These are phyloP conservation scores for Acanthosepion lycidas DNA, from an alignment of 2,888 invertebrate species.

Conservation along the genomic window DNA sequence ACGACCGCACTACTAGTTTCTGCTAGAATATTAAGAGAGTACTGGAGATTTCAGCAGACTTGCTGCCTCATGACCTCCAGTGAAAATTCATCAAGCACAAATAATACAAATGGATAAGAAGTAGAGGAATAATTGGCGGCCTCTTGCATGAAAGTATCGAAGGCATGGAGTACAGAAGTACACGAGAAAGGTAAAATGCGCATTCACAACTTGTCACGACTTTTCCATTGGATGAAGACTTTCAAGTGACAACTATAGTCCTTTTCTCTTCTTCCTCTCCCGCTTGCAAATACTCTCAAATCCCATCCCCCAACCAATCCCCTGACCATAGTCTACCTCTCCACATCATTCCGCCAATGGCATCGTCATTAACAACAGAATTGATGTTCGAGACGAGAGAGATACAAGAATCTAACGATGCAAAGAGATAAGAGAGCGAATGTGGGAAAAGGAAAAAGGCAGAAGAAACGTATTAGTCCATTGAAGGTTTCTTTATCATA, in stretches of 20 bases:
- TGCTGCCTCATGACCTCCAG: too few relatives aligned
- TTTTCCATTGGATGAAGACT: not conserved
- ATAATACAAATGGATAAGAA: too few relatives aligned
- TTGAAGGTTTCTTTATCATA: constrained; percentile 33
- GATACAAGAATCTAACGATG: not conserved
- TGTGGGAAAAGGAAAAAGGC: not conserved
- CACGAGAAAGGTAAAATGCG: not conserved
- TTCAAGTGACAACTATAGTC: not conserved
- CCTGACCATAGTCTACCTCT: not conserved
- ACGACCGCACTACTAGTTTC: too few relatives aligned
- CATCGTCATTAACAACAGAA: not conserved
- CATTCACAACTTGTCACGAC: not conserved
- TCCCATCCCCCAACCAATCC: not conserved
- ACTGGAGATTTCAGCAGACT: too few relatives aligned
- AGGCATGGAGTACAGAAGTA: not conserved
- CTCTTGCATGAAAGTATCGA: not conserved
- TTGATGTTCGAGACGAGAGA: not conserved
- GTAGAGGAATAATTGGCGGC: not conserved
- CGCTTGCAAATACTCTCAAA: not conserved
- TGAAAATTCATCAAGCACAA: too few relatives aligned
- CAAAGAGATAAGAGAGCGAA: not conserved
- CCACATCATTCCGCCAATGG: not conserved
- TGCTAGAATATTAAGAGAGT: too few relatives aligned
- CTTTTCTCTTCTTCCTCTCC: not conserved
- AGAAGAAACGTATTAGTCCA: not conserved